Base-by-base conservation (phyloP, 2,888 invertebrate genomes). In the Torymus texanus region DNA sequence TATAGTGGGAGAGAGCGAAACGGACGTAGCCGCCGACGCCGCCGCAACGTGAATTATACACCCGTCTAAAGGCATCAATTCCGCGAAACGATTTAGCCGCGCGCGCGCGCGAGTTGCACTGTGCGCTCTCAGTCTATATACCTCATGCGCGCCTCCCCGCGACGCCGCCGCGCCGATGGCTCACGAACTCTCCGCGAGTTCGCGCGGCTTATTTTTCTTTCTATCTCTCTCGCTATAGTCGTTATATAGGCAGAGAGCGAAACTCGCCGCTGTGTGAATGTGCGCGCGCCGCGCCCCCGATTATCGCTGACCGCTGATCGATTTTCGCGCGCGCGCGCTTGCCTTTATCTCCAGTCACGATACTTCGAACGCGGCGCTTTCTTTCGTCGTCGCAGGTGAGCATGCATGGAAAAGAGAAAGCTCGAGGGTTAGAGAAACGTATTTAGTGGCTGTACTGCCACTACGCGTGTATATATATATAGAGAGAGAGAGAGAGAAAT, bases 291-390 rank as follows among this genome's bases (percentile, higher is more conserved):
- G 56, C 62, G 62, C 70, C 62, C 21, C 61, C 61, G 72, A 73
- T 21, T 66, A 78, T 73, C 58, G 58, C 65, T 11, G 76, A 75
- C n/a, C 75, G 68, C 12, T 53, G 61, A 77, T 77, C 59, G 53
- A 70, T 77, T 77, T 70, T 55, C 68, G 61, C 66, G 53, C 16
- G 21, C 12, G n/a, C 50, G 10, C 29, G 16, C 8, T 16, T 10
- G 66, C 59, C 50, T 16, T 51, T 41, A 62, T 41, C 53, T 67
- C 53, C 56, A 41, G 65, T 55, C 73, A 55, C 55, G 65, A 74
- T 63, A 16, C 8, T 14, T 14, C 58, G 18, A 21, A 29, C 13
- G 12, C 24, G 16, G 41, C 53, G 14, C 65, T 72, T 53, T 51
- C 71, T 51, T 51, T 14, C 24, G 12, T 21, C 71, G 70, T 24